These are phyloP conservation scores for Porites divaricata DNA, from an alignment of 92 coral and sea anemone species.

Conservation along the genomic window DNA sequence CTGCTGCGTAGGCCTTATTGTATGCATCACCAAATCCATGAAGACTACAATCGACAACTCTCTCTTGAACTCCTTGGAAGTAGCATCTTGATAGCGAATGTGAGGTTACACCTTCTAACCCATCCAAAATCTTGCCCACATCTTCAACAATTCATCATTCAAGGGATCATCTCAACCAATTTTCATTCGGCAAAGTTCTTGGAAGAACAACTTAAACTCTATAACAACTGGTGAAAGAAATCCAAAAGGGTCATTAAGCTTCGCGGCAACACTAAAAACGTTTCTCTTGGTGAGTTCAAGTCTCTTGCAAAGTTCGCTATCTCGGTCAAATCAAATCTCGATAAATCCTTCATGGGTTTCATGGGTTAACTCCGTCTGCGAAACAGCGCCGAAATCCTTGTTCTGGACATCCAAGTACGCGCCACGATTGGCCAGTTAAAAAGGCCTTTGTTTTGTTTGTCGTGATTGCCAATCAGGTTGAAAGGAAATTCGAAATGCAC, in stretches of 20 bases:
- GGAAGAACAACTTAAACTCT: conserved; percentile 43
- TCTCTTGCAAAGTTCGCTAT: not conserved
- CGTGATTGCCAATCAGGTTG: too few species aligned
- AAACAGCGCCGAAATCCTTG: too few species aligned
- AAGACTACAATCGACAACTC: conserved; percentile 25
- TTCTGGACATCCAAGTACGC: too few species aligned
- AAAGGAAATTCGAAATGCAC: too few species aligned
- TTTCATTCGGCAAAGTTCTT: too few species aligned
- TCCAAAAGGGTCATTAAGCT: conserved; percentile 57
- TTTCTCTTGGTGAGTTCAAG: conserved; percentile 15
- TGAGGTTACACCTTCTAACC: conserved; percentile 26
- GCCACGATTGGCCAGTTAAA: too few species aligned
- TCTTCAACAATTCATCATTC: conserved; percentile 33
- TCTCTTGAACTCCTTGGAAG: conserved; percentile 16
- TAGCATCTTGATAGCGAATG: conserved; percentile 41
- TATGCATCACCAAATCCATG: conserved; percentile 45
- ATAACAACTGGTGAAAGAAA: conserved; percentile 42
- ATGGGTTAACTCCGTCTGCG: too few species aligned
- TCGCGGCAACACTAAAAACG: conserved; percentile 39
- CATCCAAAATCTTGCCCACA: conserved; percentile 32
- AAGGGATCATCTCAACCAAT: too few species aligned
- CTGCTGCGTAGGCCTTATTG: conserved; percentile 51
- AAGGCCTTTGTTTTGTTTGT: too few species aligned
- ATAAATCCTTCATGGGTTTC: not conserved
- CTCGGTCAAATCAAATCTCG: not conserved